Conservation (phyloP, 2,888 invertebrate species). For the Horisme vitalbata region DNA sequence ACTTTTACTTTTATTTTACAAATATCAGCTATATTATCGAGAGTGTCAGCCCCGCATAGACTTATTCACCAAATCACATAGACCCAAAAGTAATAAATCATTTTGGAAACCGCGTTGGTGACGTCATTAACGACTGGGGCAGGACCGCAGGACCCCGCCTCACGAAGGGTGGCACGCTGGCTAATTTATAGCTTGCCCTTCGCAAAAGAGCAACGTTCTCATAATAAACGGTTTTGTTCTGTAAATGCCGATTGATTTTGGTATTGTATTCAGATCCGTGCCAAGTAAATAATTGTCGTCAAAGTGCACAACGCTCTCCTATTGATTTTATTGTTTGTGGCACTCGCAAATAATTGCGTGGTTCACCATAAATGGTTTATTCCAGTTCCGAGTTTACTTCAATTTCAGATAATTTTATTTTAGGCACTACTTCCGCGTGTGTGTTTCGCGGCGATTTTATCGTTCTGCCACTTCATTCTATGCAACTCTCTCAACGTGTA, state of each 20-base stretch:
- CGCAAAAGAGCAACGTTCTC: slow-evolving; percentile 28
- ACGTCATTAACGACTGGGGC: slow-evolving; percentile 23
- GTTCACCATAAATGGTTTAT: too few relatives aligned
- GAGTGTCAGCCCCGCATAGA: too few relatives aligned
- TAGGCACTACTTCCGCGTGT: too few relatives aligned
- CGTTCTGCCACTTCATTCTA: too few relatives aligned
- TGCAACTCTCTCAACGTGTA: too few relatives aligned
- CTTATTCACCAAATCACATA: slow-evolving; percentile 2
- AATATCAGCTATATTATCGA: too few relatives aligned
- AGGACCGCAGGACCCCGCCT: slow-evolving; percentile 31
- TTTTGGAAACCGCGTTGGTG: slow-evolving; percentile 14
- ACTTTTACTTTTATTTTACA: too few relatives aligned
- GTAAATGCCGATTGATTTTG: slow-evolving; percentile 19
- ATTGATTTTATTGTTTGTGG: too few relatives aligned
- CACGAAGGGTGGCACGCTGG: slow-evolving; percentile 22
- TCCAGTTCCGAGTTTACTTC: too few relatives aligned
- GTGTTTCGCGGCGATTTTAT: too few relatives aligned
- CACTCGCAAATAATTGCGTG: too few relatives aligned
- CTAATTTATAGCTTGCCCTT: slow-evolving; percentile 25
- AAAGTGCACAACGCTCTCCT: background rate
- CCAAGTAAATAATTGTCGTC: slow-evolving; percentile 5
- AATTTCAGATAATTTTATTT: too few relatives aligned
- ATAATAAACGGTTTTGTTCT: slow-evolving; percentile 16
- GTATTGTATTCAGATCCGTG: slow-evolving; percentile 1
- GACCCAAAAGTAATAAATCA: slow-evolving; percentile 35